Percentiles rank a stretch among this genome's conserved stretches.
Evolutionary conservation across 2,797 vertebrate species (phyloP).

Genomic region (Mormyrops boulengeri): DNA sequence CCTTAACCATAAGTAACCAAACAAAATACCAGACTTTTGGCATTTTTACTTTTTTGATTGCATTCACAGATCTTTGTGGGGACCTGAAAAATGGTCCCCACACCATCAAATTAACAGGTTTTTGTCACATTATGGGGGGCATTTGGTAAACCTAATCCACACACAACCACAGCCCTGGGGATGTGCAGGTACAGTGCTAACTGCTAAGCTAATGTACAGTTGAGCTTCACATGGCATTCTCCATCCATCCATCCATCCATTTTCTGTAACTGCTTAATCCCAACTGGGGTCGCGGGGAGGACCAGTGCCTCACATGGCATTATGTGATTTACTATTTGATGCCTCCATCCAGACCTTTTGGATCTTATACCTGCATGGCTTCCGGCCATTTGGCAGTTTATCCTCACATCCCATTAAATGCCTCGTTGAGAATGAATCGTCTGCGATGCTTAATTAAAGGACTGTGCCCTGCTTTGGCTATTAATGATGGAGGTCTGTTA

Average conservation of each 20-base stretch:
- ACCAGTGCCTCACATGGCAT: not conserved
- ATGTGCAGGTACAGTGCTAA: not conserved
- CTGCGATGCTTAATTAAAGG: slow-evolving; percentile 7
- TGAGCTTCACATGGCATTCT: not conserved
- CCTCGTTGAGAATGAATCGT: not conserved
- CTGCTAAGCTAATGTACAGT: not conserved
- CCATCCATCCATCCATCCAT: too few relatives aligned
- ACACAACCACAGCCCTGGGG: not conserved
- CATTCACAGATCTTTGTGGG: not conserved
- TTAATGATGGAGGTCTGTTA: not conserved
- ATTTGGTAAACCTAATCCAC: not conserved
- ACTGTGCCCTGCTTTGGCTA: not conserved
- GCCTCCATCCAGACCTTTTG: not conserved
- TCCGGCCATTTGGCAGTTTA: not conserved
- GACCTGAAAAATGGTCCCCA: not conserved
- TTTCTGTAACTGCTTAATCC: too few relatives aligned
- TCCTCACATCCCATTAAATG: not conserved
- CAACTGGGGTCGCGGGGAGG: too few relatives aligned
- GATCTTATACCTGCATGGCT: not conserved
- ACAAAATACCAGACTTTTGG: not conserved
- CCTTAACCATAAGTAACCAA: too few relatives aligned
- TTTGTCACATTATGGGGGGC: not conserved
- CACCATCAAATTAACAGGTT: not conserved
- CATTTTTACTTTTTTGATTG: not conserved
- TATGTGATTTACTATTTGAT: not conserved